These are phyloP conservation scores for Capra hircus DNA, from an alignment of 2,113 vertebrate species.

Conservation along the genomic window DNA sequence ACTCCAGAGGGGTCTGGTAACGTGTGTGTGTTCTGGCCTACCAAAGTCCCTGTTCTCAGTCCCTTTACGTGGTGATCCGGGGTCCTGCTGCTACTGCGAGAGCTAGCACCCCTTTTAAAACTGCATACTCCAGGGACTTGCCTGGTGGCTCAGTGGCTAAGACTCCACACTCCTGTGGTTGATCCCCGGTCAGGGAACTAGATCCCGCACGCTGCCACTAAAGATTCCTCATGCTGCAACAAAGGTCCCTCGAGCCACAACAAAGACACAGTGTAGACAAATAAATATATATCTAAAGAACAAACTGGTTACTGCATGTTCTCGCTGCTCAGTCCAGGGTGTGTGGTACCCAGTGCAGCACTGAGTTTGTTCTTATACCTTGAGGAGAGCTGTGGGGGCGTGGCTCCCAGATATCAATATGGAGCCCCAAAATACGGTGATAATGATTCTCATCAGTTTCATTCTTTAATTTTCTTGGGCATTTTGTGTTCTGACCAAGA, in stretches of 20 bases:
- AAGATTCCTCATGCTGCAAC: neutral
- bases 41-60: neutral
- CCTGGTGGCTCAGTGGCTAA: neutral
- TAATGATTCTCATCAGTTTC: neutral
- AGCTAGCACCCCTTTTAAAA: neutral
- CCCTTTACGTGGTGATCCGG: neutral
- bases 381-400: neutral
- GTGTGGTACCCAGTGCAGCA: neutral
- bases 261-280: neutral
- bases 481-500: neutral
- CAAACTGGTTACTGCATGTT: neutral
- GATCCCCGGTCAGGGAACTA: neutral
- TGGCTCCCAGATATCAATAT: neutral
- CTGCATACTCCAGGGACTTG: neutral
- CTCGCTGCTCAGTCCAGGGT: neutral
- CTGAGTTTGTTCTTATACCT: neutral
- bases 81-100: neutral
- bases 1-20: neutral
- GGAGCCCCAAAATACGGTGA: neutral
- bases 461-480: neutral
- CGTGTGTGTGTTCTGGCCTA: neutral
- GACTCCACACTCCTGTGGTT: neutral
- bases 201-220: neutral
- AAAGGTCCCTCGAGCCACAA: neutral
- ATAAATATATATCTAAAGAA: neutral